A percentile compares a stretch with the other conserved stretches of the same genome.
Evolutionary conservation across 2,888 invertebrate species (phyloP).

Genomic region (Troides aeacus): DNA sequence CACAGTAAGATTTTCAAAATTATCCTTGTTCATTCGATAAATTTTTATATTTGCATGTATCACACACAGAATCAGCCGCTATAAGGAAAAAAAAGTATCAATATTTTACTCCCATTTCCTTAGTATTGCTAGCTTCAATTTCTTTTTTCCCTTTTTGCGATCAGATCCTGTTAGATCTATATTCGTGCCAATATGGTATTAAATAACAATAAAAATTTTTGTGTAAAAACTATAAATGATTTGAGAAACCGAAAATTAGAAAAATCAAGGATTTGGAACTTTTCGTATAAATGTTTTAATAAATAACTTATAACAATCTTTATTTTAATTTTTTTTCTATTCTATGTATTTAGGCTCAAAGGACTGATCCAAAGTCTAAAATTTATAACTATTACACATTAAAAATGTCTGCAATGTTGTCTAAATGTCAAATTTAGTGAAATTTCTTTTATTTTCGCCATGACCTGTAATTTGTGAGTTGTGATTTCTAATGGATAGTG

Average conservation of each 20-base stretch:
- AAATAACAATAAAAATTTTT: too few species aligned
- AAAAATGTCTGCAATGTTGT: constrained; percentile 74
- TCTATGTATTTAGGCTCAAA: constrained; percentile 29
- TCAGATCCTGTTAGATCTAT: too few species aligned
- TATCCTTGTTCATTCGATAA: too few species aligned
- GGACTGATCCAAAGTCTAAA: constrained; percentile 32
- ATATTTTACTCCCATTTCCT: too few species aligned
- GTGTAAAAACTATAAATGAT: too few species aligned
- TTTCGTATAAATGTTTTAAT: not conserved
- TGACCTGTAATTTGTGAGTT: constrained; percentile 73
- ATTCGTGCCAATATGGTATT: too few species aligned
- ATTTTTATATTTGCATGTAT: too few species aligned
- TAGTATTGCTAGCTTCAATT: too few species aligned
- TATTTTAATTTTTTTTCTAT: not conserved
- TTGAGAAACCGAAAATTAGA: not conserved
- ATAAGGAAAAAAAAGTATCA: too few species aligned
- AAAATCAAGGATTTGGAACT: not conserved
- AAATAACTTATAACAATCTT: not conserved
- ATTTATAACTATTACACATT: constrained; percentile 33
- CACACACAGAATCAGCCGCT: too few species aligned
- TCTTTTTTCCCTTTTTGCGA: too few species aligned
- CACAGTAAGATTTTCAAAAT: too few species aligned
- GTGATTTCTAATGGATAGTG: constrained; percentile 72
- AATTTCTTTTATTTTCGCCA: constrained; percentile 76
- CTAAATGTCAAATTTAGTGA: constrained; percentile 75